These are phyloP conservation scores for Drosophila peninsularis DNA, from an alignment of 2,888 invertebrate species.

Conservation along the genomic window DNA sequence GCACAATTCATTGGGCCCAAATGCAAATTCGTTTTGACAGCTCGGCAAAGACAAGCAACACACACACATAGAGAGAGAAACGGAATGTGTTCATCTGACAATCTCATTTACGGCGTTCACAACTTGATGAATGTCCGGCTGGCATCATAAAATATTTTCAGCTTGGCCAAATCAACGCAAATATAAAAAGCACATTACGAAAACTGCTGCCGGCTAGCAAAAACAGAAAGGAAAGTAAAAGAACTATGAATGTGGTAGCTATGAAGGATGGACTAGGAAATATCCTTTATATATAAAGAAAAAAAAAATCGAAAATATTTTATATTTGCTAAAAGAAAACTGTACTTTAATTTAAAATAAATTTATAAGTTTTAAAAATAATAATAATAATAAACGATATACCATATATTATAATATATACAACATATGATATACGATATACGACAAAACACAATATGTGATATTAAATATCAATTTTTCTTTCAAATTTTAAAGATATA, in stretches of 20 bases:
- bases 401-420: background rate
- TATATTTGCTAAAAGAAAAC: no score
- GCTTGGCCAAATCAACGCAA: conserved; percentile 56
- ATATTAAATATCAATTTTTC: no score
- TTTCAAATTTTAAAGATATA: no score
- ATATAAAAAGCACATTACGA: conserved; percentile 61
- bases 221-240: conserved; percentile 14
- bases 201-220: conserved; percentile 33
- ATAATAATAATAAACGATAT: no score
- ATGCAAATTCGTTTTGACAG: conserved; percentile 69
- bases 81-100: conserved; percentile 55
- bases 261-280: background rate
- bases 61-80: background rate
- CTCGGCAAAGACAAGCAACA: conserved; percentile 8
- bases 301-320: no score
- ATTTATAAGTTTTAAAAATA: no score
- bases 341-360: no score
- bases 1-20: conserved; percentile 26
- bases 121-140: conserved; percentile 65
- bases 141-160: conserved; percentile 50
- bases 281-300: conserved; percentile 5
- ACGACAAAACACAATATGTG: no score
- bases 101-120: conserved; percentile 61
- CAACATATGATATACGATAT: no score
- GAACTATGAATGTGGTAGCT: background rate